Base-by-base conservation (phyloP, 2,113 vertebrate species). In the Colinus virginianus region DNA sequence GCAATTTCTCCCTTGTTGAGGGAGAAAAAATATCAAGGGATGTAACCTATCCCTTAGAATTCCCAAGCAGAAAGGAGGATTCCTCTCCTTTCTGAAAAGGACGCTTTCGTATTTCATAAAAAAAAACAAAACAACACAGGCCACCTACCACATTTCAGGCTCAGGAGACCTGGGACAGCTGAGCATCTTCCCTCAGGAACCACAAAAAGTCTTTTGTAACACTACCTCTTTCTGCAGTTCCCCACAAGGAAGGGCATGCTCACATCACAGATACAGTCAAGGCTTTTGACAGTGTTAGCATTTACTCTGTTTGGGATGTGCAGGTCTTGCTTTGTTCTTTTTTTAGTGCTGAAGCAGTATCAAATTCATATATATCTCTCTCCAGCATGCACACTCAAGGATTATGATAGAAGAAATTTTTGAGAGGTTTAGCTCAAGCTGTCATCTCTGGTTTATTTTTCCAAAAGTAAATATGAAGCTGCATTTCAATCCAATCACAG, bases 401-500 rank as follows among this genome's bases (percentile, higher is more conserved):
- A 94, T 95, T 93, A 74, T 26, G 48, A 64, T n/a, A 83, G 49
- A 78, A 69, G 70, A 56, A 79, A 1, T 4, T 12, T 63, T 63
- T 42, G 36, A 3, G 6, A 80, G 69, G 38, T 69, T 79, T 89
- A 72, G 68, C 63, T 95, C 48, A 48, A 88, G 78, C 84, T 92
- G 90, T 71, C 84, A 89, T 90, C 74, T 78, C 25, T 7, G 66
- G 40, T 88, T 94, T 84, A 77, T 70, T 92, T 94, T 81, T 81
- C 86, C 51, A 84, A 63, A 91, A 49, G 53, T 7, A 87, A 95
- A n/a, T 38, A 38, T 53, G 62, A 58, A 88, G 69, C 68, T 95
- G 63, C 53, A 82, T 94, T 83, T 95, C 82, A 87, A 89, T 91
- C 77, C 59, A 74, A 40, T 88, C 77, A 63, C 48, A 72, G 72